Percentiles rank a stretch among this genome's conserved stretches.
These are phyloP conservation scores for Climacteris rufus DNA, from an alignment of 2,113 vertebrate species.

Conservation along the genomic window DNA sequence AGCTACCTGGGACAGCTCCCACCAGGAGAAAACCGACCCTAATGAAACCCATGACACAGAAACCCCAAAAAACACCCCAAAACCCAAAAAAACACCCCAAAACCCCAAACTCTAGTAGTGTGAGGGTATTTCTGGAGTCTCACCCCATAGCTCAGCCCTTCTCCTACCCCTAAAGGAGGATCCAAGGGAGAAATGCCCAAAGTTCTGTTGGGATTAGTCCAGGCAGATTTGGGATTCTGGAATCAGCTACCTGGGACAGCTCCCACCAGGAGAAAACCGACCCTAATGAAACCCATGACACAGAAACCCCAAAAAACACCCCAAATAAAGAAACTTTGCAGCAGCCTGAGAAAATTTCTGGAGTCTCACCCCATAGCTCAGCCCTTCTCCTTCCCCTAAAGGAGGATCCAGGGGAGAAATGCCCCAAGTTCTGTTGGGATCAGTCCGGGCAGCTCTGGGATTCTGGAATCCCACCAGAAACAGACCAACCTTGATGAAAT, in stretches of 20 bases:
- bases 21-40: accelerated
- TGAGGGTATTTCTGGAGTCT: background rate
- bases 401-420: too few species aligned
- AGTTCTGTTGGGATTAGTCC: background rate
- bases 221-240: background rate
- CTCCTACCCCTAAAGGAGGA: too few species aligned
- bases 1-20: background rate
- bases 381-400: too few species aligned
- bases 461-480: too few species aligned
- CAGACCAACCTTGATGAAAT: background rate
- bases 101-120: accelerated
- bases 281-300: background rate
- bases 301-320: background rate
- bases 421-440: too few species aligned
- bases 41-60: accelerated
- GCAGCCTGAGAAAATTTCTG: background rate
- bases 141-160: too few species aligned
- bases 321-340: background rate
- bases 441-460: too few species aligned
- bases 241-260: background rate
- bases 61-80: background rate
- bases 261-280: accelerated
- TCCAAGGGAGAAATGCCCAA: background rate
- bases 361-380: background rate
- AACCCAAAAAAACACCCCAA: background rate